These are phyloP conservation scores for Hepsetus odoe DNA, from an alignment of 2,113 vertebrate genomes.

Conservation along the genomic window DNA sequence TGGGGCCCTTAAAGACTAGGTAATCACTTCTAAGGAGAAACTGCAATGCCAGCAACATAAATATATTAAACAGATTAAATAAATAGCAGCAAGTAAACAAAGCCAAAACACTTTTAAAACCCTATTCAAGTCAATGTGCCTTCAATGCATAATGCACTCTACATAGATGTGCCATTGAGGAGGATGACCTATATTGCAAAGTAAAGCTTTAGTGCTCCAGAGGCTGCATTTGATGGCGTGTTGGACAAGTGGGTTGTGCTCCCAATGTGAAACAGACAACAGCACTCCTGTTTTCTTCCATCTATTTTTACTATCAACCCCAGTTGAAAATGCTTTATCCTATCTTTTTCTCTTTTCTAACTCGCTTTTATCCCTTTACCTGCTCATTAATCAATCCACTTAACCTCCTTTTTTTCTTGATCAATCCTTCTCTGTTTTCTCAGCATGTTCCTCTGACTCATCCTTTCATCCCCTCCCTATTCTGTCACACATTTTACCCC, in stretches of 20 bases:
- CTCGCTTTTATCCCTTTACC: conserved; percentile 34
- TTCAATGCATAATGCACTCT: neutral
- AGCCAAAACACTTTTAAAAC: too few species aligned
- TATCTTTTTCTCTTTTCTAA: conserved; percentile 26
- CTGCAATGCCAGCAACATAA: too few species aligned
- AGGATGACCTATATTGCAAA: neutral
- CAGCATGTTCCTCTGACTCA: conserved; percentile 71
- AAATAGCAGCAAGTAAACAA: too few species aligned
- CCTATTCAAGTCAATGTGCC: too few species aligned
- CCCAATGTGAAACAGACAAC: neutral
- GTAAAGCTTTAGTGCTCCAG: neutral
- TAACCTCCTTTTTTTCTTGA: conserved; percentile 54
- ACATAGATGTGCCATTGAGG: neutral
- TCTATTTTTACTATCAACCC: conserved; percentile 39
- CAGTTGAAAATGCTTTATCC: conserved; percentile 26
- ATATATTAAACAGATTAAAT: neutral
- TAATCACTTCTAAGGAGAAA: too few species aligned
- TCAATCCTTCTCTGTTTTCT: conserved; percentile 63
- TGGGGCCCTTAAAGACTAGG: too few species aligned
- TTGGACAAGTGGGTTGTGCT: conserved; percentile 22
- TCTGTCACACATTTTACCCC: conserved; percentile 56
- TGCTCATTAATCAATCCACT: conserved; percentile 43
- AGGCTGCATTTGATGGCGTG: neutral
- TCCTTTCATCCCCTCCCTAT: conserved; percentile 66
- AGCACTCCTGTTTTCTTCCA: neutral